Conservation (phyloP, 1,140 invertebrate species). For the Colletes latitarsis region DNA sequence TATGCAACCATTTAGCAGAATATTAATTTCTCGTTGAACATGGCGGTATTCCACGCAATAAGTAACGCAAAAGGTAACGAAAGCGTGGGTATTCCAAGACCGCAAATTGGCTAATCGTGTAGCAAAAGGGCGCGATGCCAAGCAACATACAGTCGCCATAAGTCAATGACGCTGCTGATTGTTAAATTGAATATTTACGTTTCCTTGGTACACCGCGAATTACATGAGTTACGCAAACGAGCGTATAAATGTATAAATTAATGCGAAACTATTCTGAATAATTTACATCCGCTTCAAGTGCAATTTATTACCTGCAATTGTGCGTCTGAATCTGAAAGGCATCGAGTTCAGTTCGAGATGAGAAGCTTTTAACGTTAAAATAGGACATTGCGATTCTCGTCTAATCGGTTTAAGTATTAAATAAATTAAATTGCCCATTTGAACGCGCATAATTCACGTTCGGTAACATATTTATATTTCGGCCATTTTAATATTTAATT, state of each 20-base stretch:
- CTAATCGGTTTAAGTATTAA: background rate
- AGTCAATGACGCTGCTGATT: background rate
- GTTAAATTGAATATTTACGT: slow-evolving; percentile 5
- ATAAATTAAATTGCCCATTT: no score
- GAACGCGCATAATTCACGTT: no score
- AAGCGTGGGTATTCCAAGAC: background rate
- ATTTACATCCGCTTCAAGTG: background rate
- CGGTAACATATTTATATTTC: no score
- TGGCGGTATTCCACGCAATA: background rate
- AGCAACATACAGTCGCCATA: background rate
- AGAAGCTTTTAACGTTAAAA: background rate
- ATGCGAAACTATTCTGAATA: background rate
- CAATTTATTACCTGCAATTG: background rate
- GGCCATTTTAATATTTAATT: no score
- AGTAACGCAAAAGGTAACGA: background rate
- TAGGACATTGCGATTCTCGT: background rate
- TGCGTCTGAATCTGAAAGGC: no score
- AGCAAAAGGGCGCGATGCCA: background rate
- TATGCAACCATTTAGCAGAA: background rate
- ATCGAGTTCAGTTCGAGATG: background rate
- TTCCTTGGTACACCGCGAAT: background rate
- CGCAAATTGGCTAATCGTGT: background rate
- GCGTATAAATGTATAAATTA: background rate
- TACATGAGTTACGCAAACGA: background rate
- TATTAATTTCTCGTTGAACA: background rate